Percentiles rank a stretch among this genome's conserved stretches.
phyloP scores from a whole-genome alignment of 53 echinoderm and acorn worm species.

The Astropecten irregularis region DNA sequence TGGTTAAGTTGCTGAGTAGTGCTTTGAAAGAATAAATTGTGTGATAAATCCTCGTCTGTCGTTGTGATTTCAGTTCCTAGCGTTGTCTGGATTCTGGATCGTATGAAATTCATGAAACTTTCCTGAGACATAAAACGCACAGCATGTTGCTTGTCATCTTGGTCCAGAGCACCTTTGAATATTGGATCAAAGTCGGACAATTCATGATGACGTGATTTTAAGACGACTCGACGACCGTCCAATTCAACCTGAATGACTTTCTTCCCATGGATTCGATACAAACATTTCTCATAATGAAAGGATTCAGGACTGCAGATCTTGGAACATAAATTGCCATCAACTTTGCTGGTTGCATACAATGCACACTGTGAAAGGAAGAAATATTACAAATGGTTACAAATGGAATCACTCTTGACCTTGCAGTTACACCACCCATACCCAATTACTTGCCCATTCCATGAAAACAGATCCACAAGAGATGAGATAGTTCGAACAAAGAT shows the following conservation, averaged over 20 bases:
- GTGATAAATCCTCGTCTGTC: conserved; percentile 48
- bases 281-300: conserved; percentile 71
- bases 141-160: not conserved
- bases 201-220: conserved; percentile 75
- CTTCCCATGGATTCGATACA: conserved; percentile 65
- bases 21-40: conserved; percentile 42
- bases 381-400: not conserved
- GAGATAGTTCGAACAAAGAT: too few species aligned
- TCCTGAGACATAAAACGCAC: conserved; percentile 9
- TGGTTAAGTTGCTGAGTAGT: too few species aligned
- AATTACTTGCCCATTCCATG: too few species aligned
- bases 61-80: conserved; percentile 39
- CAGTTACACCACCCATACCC: too few species aligned
- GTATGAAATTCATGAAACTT: conserved; percentile 57
- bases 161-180: conserved; percentile 48
- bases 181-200: conserved; percentile 57
- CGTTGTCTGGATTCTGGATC: not conserved
- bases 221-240: conserved; percentile 50
- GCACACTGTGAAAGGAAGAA: conserved; percentile 62
- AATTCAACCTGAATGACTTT: conserved; percentile 65
- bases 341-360: conserved; percentile 55
- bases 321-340: conserved; percentile 77
- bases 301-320: conserved; percentile 59
- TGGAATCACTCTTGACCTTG: too few species aligned
- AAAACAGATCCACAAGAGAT: too few species aligned